phyloP scores from a whole-genome alignment of 2,888 invertebrate species.

The Pollenia angustigena region DNA sequence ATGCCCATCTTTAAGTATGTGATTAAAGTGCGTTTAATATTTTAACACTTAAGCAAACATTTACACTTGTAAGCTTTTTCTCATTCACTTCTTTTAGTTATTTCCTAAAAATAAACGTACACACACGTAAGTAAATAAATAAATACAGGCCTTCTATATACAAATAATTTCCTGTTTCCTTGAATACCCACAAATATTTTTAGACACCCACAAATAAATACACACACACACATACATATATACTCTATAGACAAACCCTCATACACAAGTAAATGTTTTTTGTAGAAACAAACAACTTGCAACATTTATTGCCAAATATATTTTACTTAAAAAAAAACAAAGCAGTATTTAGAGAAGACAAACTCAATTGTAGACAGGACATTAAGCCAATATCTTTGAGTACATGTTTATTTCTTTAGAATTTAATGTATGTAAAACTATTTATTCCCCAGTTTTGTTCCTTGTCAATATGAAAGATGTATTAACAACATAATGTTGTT shows the following conservation, averaged over 20 bases:
- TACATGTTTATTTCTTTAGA: conserved; percentile 1
- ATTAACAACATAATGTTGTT: no score
- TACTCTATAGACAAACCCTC: not conserved
- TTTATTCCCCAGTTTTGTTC: not conserved
- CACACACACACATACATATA: not conserved
- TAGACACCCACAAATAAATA: not conserved
- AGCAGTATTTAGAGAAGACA: conserved; percentile 36
- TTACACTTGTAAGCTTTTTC: conserved; percentile 9
- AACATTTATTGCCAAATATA: conserved; percentile 16
- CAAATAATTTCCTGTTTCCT: conserved; percentile 55
- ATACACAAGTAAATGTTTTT: conserved; percentile 9
- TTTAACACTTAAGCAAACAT: conserved; percentile 30
- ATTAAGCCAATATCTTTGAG: conserved; percentile 63
- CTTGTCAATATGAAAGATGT: no score
- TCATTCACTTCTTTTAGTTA: not conserved
- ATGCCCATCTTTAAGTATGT: not conserved
- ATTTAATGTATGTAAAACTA: not conserved
- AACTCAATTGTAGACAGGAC: conserved; percentile 70
- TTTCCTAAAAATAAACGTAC: not conserved
- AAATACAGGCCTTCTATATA: not conserved
- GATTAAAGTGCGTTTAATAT: conserved; percentile 38
- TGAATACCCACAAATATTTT: conserved; percentile 6
- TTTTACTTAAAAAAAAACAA: not conserved
- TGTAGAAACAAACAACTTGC: not conserved
- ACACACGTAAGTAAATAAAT: not conserved